phyloP scores from a whole-genome alignment of 2,888 invertebrate species.

The Drymonia ruficornis region DNA sequence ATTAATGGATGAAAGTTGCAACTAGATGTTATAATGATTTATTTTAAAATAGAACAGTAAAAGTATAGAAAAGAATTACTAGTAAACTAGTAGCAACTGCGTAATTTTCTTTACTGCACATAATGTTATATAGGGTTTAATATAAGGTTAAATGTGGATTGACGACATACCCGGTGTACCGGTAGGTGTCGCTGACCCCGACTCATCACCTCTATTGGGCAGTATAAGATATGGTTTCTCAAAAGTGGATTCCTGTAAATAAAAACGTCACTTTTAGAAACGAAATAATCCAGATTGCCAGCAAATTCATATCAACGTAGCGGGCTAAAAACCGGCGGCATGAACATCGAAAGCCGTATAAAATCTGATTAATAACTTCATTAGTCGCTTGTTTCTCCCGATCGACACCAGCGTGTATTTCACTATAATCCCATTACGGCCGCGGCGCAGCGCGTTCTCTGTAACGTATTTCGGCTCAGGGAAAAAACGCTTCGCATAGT shows the following conservation, averaged over 20 bases:
- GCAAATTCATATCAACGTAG: conserved; percentile 49
- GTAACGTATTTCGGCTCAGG: conserved; percentile 58
- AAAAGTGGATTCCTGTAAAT: conserved; percentile 58
- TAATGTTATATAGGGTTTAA: too few species aligned
- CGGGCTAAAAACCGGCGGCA: conserved; percentile 56
- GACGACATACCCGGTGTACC: conserved; percentile 38
- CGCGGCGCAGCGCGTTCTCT: conserved; percentile 51
- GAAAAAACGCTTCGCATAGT: conserved; percentile 34
- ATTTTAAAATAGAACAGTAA: too few species aligned
- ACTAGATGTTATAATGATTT: too few species aligned
- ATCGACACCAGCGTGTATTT: conserved; percentile 79
- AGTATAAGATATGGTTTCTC: conserved; percentile 51
- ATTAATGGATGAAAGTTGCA: too few species aligned
- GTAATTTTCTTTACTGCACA: too few species aligned
- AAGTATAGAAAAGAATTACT: too few species aligned
- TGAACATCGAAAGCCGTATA: conserved; percentile 72
- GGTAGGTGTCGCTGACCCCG: conserved; percentile 56
- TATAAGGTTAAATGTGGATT: too few species aligned
- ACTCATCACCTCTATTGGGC: conserved; percentile 54
- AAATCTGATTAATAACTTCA: conserved; percentile 85
- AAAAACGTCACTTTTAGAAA: conserved; percentile 29
- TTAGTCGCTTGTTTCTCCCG: conserved; percentile 82
- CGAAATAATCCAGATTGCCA: conserved; percentile 26
- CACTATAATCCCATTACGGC: conserved; percentile 80
- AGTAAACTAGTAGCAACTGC: too few species aligned